Evolutionary conservation across 2,888 invertebrate species (phyloP), one percentile per base, ranked within the genome.

Genomic region (Caenorhabditis imperialis): DNA sequence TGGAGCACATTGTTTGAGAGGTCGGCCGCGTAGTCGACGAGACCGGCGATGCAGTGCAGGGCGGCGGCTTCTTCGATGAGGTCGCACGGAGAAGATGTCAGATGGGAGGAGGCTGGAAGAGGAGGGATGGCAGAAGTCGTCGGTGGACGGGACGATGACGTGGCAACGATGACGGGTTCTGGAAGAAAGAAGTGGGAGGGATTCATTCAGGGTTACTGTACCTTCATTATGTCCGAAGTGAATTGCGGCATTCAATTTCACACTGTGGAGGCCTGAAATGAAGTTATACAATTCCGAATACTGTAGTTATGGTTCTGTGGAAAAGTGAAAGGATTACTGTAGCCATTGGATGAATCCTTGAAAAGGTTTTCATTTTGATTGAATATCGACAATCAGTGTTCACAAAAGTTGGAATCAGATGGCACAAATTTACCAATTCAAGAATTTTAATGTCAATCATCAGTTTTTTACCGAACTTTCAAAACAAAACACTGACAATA

Each of bases 31-130:
- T 79, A 83, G 37, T 71, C 74, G 45, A 84, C 81, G 12, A 84
- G 73, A 16, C 78, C 77, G 8, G 72, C 58, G 22, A 78, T 71
- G 51, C 84, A 84, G 53, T 82, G 74, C 30, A 84, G 63, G 8
- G 78, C 73, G 10, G 76, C 57, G 3, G 81, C 76, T 53, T 82
- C 81, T 51, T 79, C 79, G 72, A 81, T 75, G 5, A 81, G 42
- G 51, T 83, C 84, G 54, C 84, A 83, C 0, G 53, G 51, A 4
- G 67, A 50, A n/a, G 55, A 48, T 6, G 54, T 23, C 27, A 48
- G 30, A 14, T 48, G 63, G 30, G 54, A 54, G n/a, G 58, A 51
- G 8, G 67, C 44, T 5, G 30, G 48, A 5, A 47, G 22, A 18
- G 23, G 7, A 0, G 30, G 30, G 16, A 7, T 6, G 27, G 10